These are phyloP conservation scores for Drosophila colorata DNA, from an alignment of 2,888 invertebrate species.

Conservation along the genomic window DNA sequence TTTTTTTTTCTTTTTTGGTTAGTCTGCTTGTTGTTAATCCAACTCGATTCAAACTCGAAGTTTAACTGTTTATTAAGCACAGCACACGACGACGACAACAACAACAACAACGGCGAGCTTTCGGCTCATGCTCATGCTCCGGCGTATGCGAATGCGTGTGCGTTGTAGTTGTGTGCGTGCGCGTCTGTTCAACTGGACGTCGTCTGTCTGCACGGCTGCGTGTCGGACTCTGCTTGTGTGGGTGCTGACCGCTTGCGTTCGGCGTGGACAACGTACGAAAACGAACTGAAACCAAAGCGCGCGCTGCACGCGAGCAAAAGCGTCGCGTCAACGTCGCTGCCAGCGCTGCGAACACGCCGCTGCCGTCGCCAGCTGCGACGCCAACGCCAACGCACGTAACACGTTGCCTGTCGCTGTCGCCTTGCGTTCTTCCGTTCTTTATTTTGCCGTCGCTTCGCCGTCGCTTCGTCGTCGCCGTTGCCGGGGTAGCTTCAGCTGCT, in stretches of 20 bases:
- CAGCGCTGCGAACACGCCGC: slow-evolving; percentile 20
- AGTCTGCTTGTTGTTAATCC: slow-evolving; percentile 5
- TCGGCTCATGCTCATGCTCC: slow-evolving; percentile 9
- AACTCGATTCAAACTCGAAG: slow-evolving; percentile 24
- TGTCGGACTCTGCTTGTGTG: slow-evolving; percentile 40
- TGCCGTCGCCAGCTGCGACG: slow-evolving; percentile 49
- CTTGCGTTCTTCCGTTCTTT: slow-evolving; percentile 33
- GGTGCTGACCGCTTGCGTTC: slow-evolving; percentile 67
- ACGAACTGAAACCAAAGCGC: slow-evolving; percentile 80
- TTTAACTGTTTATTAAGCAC: slow-evolving; percentile 50
- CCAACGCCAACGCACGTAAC: slow-evolving; percentile 44
- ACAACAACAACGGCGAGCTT: slow-evolving; percentile 21
- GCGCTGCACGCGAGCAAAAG: slow-evolving; percentile 76
- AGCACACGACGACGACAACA: slow-evolving; percentile 30
- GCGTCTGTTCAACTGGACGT: slow-evolving; percentile 13
- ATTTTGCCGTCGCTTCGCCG: slow-evolving; percentile 16
- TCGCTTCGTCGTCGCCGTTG: slow-evolving; percentile 13
- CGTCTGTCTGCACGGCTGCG: slow-evolving; percentile 16
- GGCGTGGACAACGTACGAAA: slow-evolving; percentile 80
- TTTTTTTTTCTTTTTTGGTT: not conserved
- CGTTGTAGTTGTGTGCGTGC: slow-evolving; percentile 19
- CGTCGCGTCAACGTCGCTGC: slow-evolving; percentile 54
- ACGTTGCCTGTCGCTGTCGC: slow-evolving; percentile 9
- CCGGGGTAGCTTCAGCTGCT: slow-evolving; percentile 49
- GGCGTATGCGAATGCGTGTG: too few relatives aligned